Conservation (phyloP, 1,140 invertebrate species). For the Neodiprion virginianus region DNA sequence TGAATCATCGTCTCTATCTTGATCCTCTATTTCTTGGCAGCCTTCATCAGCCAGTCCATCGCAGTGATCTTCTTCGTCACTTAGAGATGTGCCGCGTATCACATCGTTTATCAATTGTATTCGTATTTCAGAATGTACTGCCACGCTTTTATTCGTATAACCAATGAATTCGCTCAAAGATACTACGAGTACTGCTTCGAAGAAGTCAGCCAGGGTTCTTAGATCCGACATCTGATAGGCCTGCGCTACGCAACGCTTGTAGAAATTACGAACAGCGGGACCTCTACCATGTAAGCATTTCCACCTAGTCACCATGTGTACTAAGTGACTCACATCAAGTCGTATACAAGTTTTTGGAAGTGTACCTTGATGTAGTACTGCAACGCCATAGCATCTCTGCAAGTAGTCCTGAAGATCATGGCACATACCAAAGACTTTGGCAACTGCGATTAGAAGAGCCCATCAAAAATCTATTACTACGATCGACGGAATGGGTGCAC, state of each 20-base stretch:
- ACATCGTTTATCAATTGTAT: constrained; percentile 18
- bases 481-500: constrained; percentile 17
- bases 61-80: background rate
- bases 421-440: constrained; percentile 25
- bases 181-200: constrained; percentile 21
- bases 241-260: constrained; percentile 16
- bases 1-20: background rate
- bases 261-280: constrained; percentile 19
- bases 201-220: constrained; percentile 4
- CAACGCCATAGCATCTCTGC: constrained; percentile 24
- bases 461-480: constrained; percentile 26
- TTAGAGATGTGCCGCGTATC: constrained; percentile 20
- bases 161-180: constrained; percentile 20
- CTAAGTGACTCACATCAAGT: constrained; percentile 25
- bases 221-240: constrained; percentile 21
- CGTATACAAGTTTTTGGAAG: constrained; percentile 22
- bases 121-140: constrained; percentile 19
- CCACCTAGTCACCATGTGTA: constrained; percentile 23
- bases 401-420: constrained; percentile 23
- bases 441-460: constrained; percentile 22
- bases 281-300: constrained; percentile 17
- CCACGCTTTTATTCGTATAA: background rate
- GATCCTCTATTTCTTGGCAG: background rate
- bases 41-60: background rate
- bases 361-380: background rate